Conservation (phyloP, 2,113 vertebrate species). For the Dissostichus mawsoni region DNA sequence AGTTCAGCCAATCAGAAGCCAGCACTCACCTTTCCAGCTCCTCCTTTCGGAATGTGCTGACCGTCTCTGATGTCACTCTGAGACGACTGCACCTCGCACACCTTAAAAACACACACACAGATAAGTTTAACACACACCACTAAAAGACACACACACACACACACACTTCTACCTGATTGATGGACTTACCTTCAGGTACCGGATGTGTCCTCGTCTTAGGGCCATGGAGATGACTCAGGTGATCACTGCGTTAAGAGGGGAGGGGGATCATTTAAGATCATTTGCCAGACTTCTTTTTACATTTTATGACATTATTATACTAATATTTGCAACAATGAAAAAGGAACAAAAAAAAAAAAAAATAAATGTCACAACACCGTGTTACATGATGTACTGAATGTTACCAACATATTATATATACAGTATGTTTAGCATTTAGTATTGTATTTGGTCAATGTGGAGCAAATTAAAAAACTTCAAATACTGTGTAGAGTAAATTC, state of each 20-base stretch:
- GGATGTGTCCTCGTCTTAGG: conserved; percentile 83
- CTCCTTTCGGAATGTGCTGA: conserved; percentile 68
- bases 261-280: background rate
- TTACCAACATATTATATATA: no score
- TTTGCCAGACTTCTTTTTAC: no score
- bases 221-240: conserved; percentile 77
- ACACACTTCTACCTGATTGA: background rate
- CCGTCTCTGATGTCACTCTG: conserved; percentile 77
- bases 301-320: background rate
- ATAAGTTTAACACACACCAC: conserved; percentile 32
- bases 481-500: no score
- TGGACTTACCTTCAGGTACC: conserved; percentile 84
- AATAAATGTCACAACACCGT: no score
- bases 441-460: no score
- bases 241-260: conserved; percentile 17
- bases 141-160: background rate
- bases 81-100: conserved; percentile 84
- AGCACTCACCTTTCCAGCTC: conserved; percentile 70
- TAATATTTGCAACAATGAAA: background rate
- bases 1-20: background rate
- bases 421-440: no score
- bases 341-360: no score
- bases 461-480: no score
- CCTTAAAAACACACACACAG: conserved; percentile 66
- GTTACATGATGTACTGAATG: no score